Percentiles rank a stretch among this genome's conserved stretches.
These are phyloP conservation scores for Lamellibrachia columna DNA, from an alignment of 2,888 invertebrate species.

Conservation along the genomic window DNA sequence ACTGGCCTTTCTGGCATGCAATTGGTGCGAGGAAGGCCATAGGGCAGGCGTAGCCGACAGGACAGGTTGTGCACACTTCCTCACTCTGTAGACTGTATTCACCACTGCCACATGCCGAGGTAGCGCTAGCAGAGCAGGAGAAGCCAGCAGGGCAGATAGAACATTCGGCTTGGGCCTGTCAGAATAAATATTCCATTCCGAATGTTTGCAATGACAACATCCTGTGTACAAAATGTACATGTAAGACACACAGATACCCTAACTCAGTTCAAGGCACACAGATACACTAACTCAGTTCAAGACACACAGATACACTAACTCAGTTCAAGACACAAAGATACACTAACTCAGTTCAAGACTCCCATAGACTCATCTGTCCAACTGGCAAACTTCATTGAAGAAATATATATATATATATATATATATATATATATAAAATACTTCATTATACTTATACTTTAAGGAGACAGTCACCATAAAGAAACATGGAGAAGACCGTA, in stretches of 20 bases:
- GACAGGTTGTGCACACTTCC: constrained; percentile 50
- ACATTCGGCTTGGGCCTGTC: constrained; percentile 27
- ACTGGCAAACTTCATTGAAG: too few species aligned
- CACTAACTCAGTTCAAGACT: too few species aligned
- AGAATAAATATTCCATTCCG: background rate
- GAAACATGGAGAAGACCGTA: too few species aligned
- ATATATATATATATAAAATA: too few species aligned
- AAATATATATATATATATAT: too few species aligned
- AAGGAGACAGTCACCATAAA: too few species aligned
- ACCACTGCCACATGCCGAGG: constrained; percentile 47
- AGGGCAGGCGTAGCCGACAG: constrained; percentile 51
- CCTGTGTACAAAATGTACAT: background rate
- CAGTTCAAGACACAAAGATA: too few species aligned
- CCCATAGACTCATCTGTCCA: too few species aligned
- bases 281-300: too few species aligned
- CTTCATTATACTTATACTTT: too few species aligned
- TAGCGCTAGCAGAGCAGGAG: background rate
- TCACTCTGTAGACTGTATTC: constrained; percentile 51
- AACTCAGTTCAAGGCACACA: background rate
- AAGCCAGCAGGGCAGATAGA: constrained; percentile 23
- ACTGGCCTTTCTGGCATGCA: constrained; percentile 50
- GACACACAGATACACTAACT: too few species aligned
- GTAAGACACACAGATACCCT: background rate
- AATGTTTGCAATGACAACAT: constrained; percentile 1
- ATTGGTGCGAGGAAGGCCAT: constrained; percentile 42